Evolutionary conservation across 2,797 vertebrate species (phyloP).

Genomic region (Podarcis lilfordi): DNA sequence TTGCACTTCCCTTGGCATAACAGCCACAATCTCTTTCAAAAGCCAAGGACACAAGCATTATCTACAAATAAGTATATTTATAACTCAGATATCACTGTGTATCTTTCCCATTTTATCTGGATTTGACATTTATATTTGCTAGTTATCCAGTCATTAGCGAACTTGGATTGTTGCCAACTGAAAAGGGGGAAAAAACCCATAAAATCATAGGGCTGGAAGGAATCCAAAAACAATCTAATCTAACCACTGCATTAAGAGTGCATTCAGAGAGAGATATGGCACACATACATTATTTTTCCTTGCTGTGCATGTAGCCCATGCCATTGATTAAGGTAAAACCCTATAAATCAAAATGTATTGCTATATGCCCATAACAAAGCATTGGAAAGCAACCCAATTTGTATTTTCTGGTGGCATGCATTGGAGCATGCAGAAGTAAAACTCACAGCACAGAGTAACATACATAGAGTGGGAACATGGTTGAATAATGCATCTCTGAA

Average conservation of each 20-base stretch:
- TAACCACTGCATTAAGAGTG: not conserved
- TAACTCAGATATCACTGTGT: not conserved
- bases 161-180: not conserved
- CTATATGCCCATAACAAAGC: not conserved
- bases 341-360: not conserved
- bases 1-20: not conserved
- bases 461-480: not conserved
- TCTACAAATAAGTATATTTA: not conserved
- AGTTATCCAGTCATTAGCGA: not conserved
- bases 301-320: not conserved
- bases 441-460: not conserved
- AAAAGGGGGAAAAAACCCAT: not conserved
- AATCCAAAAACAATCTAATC: not conserved
- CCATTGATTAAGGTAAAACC: not conserved
- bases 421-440: not conserved
- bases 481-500: not conserved
- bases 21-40: not conserved
- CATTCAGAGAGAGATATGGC: not conserved
- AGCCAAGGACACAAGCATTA: not conserved
- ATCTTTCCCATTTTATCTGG: conserved; percentile 5
- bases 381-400: not conserved
- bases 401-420: not conserved
- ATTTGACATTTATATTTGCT: not conserved
- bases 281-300: not conserved
- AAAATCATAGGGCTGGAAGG: not conserved